Base-by-base conservation (phyloP, 2,888 invertebrate genomes). In the Acanthococcus lagerstroemiae region DNA sequence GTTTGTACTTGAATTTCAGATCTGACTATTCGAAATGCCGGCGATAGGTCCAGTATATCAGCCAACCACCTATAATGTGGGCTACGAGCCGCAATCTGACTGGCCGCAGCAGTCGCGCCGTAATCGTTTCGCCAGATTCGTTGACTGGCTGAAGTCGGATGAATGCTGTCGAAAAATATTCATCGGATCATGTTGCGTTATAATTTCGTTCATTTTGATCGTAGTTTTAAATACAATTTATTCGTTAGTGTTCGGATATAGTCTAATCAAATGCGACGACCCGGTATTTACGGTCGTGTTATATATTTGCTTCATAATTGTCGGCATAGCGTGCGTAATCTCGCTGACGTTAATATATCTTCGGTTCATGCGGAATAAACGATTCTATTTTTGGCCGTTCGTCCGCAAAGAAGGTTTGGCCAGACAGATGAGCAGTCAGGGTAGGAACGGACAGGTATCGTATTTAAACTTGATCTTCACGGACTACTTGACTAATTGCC, bases 31-130 rank as follows among this genome's bases (percentile, higher is more conserved):
- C 30, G 48, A 48, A 75, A 85, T 85, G 85, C 84, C 85, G 71
- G 80, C 82, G 66, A 79, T 78, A 69, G 84, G 84, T 74, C 85
- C 86, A 68, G 87, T 87, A 55, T 87, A 87, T 77, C 87, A 87
- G 75, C 87, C 87, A 17, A 87, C 87, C 69, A 87, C 87, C 70
- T 65, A 65, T 17, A 55, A 65, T 26, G 86, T 86, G 70, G 86
- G 86, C 65, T 87, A 86, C 75, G 86, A 86, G 75, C 78, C 69
- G 74, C 77, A 73, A 67, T 70, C 68, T 44, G 74, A 74, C 67
- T 75, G 74, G 74, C 70, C 73, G 12, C 74, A 74, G n/a, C 68
- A 60, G 27, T 46, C 68, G 19, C 44, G 67, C n/a, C 17, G 65
- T 12, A 48, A 26, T 56, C 25, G 55, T n/a, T 15, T 65, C 12